Conservation (phyloP, 2,888 invertebrate genomes). For the Acholoe squamosa region DNA sequence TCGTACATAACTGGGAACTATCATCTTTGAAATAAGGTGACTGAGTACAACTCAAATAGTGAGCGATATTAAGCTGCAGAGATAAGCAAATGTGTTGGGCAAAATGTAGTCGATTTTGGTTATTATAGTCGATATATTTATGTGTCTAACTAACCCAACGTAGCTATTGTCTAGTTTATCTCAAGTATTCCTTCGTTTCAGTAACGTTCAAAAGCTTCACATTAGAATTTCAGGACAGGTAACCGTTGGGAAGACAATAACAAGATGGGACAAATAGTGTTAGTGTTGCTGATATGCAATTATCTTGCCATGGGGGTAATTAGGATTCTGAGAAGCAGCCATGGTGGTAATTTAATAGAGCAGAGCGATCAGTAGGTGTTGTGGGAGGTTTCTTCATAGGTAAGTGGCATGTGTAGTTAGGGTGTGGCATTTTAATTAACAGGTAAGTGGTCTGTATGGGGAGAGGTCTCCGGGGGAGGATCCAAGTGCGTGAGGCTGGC, state of each 20-base stretch:
- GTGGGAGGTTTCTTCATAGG: background rate
- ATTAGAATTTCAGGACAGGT: background rate
- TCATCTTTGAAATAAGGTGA: too few species aligned
- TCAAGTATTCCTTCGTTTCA: background rate
- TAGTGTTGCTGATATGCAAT: constrained; percentile 27
- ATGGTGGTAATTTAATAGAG: background rate
- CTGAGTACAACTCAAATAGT: too few species aligned
- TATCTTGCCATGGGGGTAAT: background rate
- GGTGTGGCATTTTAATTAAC: constrained; percentile 5
- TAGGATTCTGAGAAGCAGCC: background rate
- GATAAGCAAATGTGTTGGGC: too few species aligned
- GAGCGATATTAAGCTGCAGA: too few species aligned
- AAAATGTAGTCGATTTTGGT: too few species aligned
- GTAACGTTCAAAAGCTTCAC: background rate
- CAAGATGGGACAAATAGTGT: constrained; percentile 32
- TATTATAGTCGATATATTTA: too few species aligned
- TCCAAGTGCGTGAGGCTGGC: background rate
- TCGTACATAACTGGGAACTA: too few species aligned
- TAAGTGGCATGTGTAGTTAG: background rate
- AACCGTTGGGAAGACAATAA: background rate
- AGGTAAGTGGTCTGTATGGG: background rate
- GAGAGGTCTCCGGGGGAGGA: background rate
- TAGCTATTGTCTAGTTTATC: too few species aligned
- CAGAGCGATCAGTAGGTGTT: background rate
- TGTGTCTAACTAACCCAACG: too few species aligned